Percentiles rank a stretch among this genome's conserved stretches.
Conservation (phyloP, 2,888 invertebrate genomes). For the Prosopocoilus inquinatus region DNA sequence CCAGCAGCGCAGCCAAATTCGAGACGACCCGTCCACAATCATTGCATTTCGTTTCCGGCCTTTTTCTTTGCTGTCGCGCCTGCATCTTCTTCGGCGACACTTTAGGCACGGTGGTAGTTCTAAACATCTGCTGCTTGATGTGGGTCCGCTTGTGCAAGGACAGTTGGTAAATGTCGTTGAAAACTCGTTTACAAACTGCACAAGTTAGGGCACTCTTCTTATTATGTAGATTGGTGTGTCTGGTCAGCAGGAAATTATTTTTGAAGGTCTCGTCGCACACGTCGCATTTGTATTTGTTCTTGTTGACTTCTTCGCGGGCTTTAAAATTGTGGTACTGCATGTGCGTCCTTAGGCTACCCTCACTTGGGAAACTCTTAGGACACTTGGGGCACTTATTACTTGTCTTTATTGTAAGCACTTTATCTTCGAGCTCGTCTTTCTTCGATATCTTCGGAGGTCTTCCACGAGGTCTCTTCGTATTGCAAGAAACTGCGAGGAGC, state of each 20-base stretch:
- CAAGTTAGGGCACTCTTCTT: slow-evolving; percentile 31
- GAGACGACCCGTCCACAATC: slow-evolving; percentile 39
- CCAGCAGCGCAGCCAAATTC: slow-evolving; percentile 28
- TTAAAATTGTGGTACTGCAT: slow-evolving; percentile 43
- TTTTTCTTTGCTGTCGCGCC: slow-evolving; percentile 7
- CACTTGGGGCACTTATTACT: slow-evolving; percentile 43
- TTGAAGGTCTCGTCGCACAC: slow-evolving; percentile 40
- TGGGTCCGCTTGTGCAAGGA: slow-evolving; percentile 41
- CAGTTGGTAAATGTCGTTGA: slow-evolving; percentile 31
- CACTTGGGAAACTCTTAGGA: slow-evolving; percentile 46
- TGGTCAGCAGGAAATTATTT: slow-evolving; percentile 38
- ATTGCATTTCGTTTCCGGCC: slow-evolving; percentile 32
- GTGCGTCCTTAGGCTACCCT: slow-evolving; percentile 44
- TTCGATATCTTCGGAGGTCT: slow-evolving; percentile 30
- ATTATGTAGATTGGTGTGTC: slow-evolving; percentile 31
- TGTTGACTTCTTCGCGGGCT: background rate
- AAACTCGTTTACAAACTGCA: slow-evolving; percentile 38
- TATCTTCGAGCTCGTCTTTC: slow-evolving; percentile 11
- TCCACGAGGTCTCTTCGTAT: slow-evolving; percentile 30
- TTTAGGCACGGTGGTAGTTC: slow-evolving; percentile 32
- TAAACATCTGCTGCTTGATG: slow-evolving; percentile 38
- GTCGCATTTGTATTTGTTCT: slow-evolving; percentile 39
- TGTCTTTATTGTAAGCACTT: slow-evolving; percentile 24
- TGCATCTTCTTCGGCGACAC: slow-evolving; percentile 28
- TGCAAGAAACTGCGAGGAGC: background rate